phyloP scores from a whole-genome alignment of 2,797 vertebrate species.

The Nasua narica region DNA sequence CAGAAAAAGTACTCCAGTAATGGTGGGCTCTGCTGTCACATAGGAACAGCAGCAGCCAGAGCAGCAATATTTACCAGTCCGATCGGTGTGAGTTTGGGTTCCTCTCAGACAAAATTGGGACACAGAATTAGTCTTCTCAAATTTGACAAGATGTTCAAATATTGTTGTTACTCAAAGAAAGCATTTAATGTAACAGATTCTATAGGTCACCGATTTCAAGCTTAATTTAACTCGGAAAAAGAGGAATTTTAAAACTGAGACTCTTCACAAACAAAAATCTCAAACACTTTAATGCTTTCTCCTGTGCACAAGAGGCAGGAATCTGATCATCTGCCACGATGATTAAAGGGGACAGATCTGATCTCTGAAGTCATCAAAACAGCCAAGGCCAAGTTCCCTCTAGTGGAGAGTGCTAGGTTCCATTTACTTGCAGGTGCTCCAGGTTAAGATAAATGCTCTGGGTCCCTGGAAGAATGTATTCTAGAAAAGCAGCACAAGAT shows the following conservation, averaged over 20 bases:
- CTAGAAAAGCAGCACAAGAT: not conserved
- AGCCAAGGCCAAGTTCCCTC: not conserved
- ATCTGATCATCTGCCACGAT: not conserved
- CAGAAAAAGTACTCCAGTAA: not conserved
- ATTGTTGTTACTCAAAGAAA: not conserved
- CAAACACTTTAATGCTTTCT: not conserved
- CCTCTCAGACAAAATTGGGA: not conserved
- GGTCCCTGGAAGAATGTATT: not conserved
- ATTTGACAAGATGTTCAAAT: not conserved
- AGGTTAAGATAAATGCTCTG: constrained; percentile 15
- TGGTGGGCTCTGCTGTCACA: not conserved
- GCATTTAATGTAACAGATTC: not conserved
- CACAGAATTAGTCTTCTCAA: not conserved
- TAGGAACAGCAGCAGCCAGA: not conserved
- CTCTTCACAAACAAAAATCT: not conserved
- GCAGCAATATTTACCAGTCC: not conserved
- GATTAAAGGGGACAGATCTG: not conserved
- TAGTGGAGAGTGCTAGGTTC: not conserved
- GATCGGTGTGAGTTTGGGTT: not conserved
- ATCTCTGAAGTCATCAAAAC: constrained; percentile 36
- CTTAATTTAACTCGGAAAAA: constrained; percentile 19
- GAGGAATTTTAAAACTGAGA: not conserved
- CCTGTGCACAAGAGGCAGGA: not conserved
- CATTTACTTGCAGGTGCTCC: not conserved
- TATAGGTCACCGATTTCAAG: constrained; percentile 31